A percentile compares a stretch with the other conserved stretches of the same genome.
Evolutionary conservation across 2,888 invertebrate genomes (phyloP).

Genomic region (Glaucopsyche alexis): DNA sequence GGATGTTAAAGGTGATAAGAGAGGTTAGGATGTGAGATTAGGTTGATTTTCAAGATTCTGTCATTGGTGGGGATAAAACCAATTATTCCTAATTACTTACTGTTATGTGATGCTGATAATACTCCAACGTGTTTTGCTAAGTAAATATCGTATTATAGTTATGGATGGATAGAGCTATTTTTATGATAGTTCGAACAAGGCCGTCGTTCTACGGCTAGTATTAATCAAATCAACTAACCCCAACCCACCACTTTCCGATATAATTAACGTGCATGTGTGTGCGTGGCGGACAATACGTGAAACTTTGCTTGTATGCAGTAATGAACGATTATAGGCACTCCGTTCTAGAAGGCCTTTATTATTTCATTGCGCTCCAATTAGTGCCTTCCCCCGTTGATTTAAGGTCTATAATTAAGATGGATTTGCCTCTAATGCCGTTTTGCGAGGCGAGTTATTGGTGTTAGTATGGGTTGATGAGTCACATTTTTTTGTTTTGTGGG

Average conservation of each 20-base stretch:
- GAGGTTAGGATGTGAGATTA: too few relatives aligned
- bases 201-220: slow-evolving; percentile 72
- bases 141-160: slow-evolving; percentile 39
- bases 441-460: slow-evolving; percentile 38
- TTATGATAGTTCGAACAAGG: slow-evolving; percentile 72
- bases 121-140: background rate
- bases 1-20: too few relatives aligned
- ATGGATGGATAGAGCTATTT: slow-evolving; percentile 63
- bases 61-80: background rate
- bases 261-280: slow-evolving; percentile 76
- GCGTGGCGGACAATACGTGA: slow-evolving; percentile 71
- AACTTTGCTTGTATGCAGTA: slow-evolving; percentile 71
- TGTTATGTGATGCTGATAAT: background rate
- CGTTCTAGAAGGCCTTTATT: slow-evolving; percentile 61
- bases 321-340: slow-evolving; percentile 78
- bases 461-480: slow-evolving; percentile 77
- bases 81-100: background rate
- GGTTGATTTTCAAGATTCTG: too few relatives aligned
- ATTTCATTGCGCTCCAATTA: slow-evolving; percentile 45
- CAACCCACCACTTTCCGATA: slow-evolving; percentile 79
- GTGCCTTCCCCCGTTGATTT: slow-evolving; percentile 58
- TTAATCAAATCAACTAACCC: slow-evolving; percentile 80
- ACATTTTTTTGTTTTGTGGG: slow-evolving; percentile 81
- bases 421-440: slow-evolving; percentile 51
- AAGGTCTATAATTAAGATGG: slow-evolving; percentile 64